Conservation (phyloP, 1,140 invertebrate genomes). For the Cardiocondyla obscurior region DNA sequence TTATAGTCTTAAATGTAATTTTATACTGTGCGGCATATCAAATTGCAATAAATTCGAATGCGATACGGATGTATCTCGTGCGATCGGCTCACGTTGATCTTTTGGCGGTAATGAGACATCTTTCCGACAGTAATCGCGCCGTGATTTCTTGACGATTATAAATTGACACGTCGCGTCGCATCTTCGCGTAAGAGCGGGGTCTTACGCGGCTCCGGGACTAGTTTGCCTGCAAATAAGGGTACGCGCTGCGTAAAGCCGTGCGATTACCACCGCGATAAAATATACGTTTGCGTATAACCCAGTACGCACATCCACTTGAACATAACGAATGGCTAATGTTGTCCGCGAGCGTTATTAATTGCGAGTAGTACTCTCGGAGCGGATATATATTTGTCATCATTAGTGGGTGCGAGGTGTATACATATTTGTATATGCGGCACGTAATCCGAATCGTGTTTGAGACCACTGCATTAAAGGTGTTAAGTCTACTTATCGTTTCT, state of each 20-base stretch:
- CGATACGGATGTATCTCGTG: background rate
- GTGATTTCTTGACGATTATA: slow-evolving; percentile 72
- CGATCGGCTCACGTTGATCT: slow-evolving; percentile 12
- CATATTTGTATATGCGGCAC: slow-evolving; percentile 61
- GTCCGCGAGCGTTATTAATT: slow-evolving; percentile 69
- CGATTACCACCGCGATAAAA: slow-evolving; percentile 66
- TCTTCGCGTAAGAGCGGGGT: background rate
- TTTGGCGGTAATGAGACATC: slow-evolving; percentile 51
- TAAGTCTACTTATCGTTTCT: slow-evolving; percentile 23
- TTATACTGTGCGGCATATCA: background rate
- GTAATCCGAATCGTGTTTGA: slow-evolving; percentile 56
- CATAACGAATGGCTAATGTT: slow-evolving; percentile 67
- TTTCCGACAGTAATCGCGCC: slow-evolving; percentile 67
- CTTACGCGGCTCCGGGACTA: slow-evolving; percentile 25
- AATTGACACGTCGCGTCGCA: slow-evolving; percentile 60
- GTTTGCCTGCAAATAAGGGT: slow-evolving; percentile 29
- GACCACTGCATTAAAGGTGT: slow-evolving; percentile 46
- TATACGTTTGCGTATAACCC: slow-evolving; percentile 66
- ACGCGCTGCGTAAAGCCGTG: slow-evolving; percentile 42
- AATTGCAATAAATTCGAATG: slow-evolving; percentile 19
- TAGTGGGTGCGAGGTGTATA: slow-evolving; percentile 60
- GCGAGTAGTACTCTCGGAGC: slow-evolving; percentile 52
- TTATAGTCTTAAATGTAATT: background rate
- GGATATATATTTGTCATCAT: slow-evolving; percentile 73
- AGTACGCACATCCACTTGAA: slow-evolving; percentile 38